Evolutionary conservation across 2,797 vertebrate genomes (phyloP).

Genomic region (Halcyon smyrnensis): DNA sequence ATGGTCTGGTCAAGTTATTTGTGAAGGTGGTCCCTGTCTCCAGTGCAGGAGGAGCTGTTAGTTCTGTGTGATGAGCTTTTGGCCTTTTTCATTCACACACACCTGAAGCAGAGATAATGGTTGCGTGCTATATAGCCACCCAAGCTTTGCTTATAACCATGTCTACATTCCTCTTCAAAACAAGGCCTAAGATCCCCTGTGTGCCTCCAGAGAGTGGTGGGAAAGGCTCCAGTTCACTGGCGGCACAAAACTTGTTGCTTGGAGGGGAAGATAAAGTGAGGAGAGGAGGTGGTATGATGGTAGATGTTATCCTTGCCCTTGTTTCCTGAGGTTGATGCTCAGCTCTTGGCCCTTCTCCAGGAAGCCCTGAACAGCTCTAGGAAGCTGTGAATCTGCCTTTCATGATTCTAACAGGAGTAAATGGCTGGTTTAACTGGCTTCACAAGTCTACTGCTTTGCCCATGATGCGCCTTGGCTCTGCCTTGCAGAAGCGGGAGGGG

Average conservation of each 20-base stretch:
- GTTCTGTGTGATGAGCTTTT: not conserved
- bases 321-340: not conserved
- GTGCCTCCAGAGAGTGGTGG: not conserved
- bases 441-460: not conserved
- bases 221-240: not conserved
- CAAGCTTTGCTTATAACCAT: not conserved
- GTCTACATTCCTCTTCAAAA: not conserved
- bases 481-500: not conserved
- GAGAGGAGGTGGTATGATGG: not conserved
- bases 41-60: not conserved
- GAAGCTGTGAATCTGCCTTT: not conserved
- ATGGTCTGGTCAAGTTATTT: not conserved
- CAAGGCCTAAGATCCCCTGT: not conserved
- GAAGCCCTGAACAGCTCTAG: not conserved
- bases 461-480: not conserved
- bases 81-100: not conserved
- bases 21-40: not conserved
- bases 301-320: not conserved
- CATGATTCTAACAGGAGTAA: not conserved
- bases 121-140: not conserved
- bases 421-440: constrained; percentile 15
- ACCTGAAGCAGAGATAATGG: not conserved
- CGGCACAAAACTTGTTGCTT: not conserved
- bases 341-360: not conserved
- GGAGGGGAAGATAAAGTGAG: not conserved